Percentiles rank a stretch among this genome's conserved stretches.
Evolutionary conservation across 2,113 vertebrate genomes (phyloP).

Genomic region (Glareola pratincola): DNA sequence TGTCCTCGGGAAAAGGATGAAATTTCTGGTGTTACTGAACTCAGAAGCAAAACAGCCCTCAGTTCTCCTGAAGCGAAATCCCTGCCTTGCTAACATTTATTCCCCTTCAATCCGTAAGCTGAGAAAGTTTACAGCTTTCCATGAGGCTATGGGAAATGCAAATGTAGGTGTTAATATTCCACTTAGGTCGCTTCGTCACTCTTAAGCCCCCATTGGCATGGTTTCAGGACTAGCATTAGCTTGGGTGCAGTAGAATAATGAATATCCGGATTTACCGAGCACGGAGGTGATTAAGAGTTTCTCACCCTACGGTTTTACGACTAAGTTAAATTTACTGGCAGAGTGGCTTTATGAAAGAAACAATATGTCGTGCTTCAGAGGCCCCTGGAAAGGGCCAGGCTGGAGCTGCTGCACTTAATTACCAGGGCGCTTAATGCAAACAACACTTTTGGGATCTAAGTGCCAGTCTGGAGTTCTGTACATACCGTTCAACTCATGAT

Average conservation of each 20-base stretch:
- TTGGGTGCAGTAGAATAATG: background rate
- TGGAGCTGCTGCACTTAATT: constrained; percentile 1
- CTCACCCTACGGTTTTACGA: background rate
- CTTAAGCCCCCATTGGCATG: background rate
- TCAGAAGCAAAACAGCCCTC: background rate
- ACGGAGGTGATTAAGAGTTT: background rate
- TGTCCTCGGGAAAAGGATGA: background rate
- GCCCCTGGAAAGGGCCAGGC: background rate
- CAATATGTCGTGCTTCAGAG: background rate
- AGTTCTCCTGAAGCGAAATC: background rate
- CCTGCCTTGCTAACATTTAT: background rate
- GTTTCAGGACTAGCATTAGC: background rate
- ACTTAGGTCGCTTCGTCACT: background rate
- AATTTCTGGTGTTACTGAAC: background rate
- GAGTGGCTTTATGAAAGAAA: background rate
- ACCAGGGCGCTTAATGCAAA: background rate
- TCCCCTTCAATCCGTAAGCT: background rate
- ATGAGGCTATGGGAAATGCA: background rate
- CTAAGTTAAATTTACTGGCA: background rate
- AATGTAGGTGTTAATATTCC: background rate
- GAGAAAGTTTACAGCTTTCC: background rate
- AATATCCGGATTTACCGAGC: background rate
- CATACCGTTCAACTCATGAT: background rate
- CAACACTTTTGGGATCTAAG: background rate
- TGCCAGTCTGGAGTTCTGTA: background rate